Conservation (phyloP, 1,140 invertebrate genomes). For the Diabrotica undecimpunctata region DNA sequence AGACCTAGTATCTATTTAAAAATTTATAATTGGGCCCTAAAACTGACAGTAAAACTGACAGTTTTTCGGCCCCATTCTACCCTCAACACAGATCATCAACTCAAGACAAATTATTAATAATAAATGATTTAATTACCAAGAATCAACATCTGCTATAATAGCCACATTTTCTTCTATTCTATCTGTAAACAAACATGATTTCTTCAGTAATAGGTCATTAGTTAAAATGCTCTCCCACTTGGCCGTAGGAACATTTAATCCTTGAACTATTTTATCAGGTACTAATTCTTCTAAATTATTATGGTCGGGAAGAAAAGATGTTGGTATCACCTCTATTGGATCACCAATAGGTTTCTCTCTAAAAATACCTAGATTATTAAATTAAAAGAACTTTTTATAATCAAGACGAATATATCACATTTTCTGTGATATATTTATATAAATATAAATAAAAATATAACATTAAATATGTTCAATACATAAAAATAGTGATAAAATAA, state of each 20-base stretch:
- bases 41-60: too few relatives aligned
- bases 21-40: too few relatives aligned
- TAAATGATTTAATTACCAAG: constrained; percentile 66
- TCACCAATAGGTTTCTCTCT: constrained; percentile 17
- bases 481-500: too few relatives aligned
- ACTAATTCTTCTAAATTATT: constrained; percentile 67
- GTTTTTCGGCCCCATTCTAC: too few relatives aligned
- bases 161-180: constrained; percentile 74
- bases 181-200: constrained; percentile 55
- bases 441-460: too few relatives aligned
- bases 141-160: constrained; percentile 78
- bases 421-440: too few relatives aligned
- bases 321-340: constrained; percentile 38
- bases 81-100: too few relatives aligned
- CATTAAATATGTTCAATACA: too few relatives aligned
- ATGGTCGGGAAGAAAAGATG: constrained; percentile 55
- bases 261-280: constrained; percentile 71
- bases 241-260: constrained; percentile 50
- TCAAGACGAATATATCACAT: too few relatives aligned
- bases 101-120: too few relatives aligned
- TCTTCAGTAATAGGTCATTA: constrained; percentile 54
- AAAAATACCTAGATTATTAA: not conserved
- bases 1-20: too few relatives aligned
- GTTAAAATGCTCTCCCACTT: constrained; percentile 53
- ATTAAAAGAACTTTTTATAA: too few relatives aligned